phyloP scores from a whole-genome alignment of 2,797 vertebrate genomes.

The Gymnoscopelus microlampas region DNA sequence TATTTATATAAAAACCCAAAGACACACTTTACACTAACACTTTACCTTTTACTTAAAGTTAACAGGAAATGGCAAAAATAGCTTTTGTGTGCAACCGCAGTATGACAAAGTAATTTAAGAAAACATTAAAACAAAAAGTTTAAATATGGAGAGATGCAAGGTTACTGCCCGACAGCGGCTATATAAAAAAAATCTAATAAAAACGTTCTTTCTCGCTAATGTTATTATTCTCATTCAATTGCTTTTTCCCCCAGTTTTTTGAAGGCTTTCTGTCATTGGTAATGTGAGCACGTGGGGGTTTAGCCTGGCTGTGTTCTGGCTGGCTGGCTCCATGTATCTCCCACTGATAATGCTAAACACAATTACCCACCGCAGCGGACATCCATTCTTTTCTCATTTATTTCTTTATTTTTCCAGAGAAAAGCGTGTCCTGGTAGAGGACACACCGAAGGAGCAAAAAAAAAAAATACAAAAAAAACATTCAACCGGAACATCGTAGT shows the following conservation, averaged over 20 bases:
- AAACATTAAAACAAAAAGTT: too few species aligned
- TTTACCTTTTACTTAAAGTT: too few species aligned
- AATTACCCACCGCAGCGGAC: conserved; percentile 69
- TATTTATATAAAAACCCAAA: too few species aligned
- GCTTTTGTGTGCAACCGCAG: too few species aligned
- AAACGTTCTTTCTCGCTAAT: conserved; percentile 62
- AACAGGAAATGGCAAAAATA: too few species aligned
- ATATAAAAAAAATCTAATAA: conserved; percentile 45
- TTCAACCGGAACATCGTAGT: too few species aligned
- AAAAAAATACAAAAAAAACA: too few species aligned
- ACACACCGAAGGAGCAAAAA: conserved; percentile 53
- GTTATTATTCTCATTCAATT: conserved; percentile 67
- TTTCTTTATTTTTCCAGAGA: conserved; percentile 32
- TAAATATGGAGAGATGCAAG: too few species aligned
- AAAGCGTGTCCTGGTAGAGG: conserved; percentile 67
- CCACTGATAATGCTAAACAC: conserved; percentile 74
- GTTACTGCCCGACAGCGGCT: too few species aligned
- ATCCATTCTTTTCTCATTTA: conserved; percentile 23
- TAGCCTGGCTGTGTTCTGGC: conserved; percentile 66
- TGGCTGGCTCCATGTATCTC: conserved; percentile 71
- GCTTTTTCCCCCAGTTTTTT: conserved; percentile 14
- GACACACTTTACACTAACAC: too few species aligned
- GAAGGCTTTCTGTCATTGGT: conserved; percentile 38
- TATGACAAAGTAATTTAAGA: too few species aligned
- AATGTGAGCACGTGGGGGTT: conserved; percentile 55